These are phyloP conservation scores for Orientallactaga bullata DNA, from an alignment of 2,113 vertebrate species.

Conservation along the genomic window DNA sequence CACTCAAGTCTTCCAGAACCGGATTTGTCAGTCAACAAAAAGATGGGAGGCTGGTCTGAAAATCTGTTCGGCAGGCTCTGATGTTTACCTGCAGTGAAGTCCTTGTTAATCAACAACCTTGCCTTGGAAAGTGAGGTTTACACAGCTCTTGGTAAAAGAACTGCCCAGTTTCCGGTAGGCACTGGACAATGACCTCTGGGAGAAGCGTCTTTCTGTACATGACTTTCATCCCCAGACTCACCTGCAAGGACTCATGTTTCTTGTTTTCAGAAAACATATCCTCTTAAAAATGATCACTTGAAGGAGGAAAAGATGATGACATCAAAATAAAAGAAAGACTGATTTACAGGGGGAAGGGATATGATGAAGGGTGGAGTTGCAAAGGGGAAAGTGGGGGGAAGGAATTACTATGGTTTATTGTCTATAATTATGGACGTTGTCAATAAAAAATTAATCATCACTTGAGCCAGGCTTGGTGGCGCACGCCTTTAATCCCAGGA, in stretches of 20 bases:
- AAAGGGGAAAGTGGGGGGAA: too few relatives aligned
- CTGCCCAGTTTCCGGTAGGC: neutral
- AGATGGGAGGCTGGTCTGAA: slow-evolving; percentile 84
- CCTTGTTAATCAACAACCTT: slow-evolving; percentile 89
- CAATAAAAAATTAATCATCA: too few relatives aligned
- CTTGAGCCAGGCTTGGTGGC: too few relatives aligned
- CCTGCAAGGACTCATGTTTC: neutral
- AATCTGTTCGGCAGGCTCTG: slow-evolving; percentile 89
- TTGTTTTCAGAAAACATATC: neutral
- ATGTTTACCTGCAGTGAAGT: slow-evolving; percentile 88
- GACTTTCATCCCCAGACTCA: neutral
- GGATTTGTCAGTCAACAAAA: slow-evolving; percentile 93
- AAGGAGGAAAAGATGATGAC: too few relatives aligned
- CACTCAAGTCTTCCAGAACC: slow-evolving; percentile 89
- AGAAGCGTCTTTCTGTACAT: neutral
- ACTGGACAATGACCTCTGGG: accelerated
- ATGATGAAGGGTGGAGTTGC: too few relatives aligned
- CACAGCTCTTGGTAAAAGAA: slow-evolving; percentile 88
- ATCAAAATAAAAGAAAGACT: too few relatives aligned
- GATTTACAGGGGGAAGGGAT: too few relatives aligned
- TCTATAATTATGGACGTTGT: too few relatives aligned
- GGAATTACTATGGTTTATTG: too few relatives aligned
- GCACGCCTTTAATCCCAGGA: too few relatives aligned
- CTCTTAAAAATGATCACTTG: neutral
- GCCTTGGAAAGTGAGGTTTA: slow-evolving; percentile 88